These are phyloP conservation scores for Actinemys pallida DNA, from an alignment of 2,113 vertebrate species.

Conservation along the genomic window DNA sequence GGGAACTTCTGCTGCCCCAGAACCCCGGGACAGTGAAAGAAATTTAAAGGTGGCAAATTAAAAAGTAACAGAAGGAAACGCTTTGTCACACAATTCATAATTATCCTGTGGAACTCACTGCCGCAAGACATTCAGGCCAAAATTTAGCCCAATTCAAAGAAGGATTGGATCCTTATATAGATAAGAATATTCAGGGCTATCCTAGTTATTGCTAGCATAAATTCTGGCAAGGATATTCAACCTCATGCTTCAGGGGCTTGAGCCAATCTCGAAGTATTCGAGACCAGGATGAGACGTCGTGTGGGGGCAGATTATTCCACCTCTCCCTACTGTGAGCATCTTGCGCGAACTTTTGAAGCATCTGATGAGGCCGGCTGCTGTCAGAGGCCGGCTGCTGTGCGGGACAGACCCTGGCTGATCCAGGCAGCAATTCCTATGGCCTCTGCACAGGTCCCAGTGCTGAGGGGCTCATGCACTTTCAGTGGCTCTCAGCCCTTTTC, in stretches of 20 bases:
- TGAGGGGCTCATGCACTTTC: not conserved
- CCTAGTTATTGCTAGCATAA: too few relatives aligned
- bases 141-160: too few relatives aligned
- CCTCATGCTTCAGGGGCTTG: not conserved
- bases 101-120: not conserved
- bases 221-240: not conserved
- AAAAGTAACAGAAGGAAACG: not conserved
- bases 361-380: not conserved
- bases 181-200: not conserved
- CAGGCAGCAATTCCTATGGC: not conserved
- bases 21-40: not conserved
- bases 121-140: not conserved
- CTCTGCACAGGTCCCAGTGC: not conserved
- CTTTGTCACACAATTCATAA: not conserved
- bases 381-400: not conserved
- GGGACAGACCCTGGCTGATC: not conserved
- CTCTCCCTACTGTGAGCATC: not conserved
- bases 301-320: not conserved
- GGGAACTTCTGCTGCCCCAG: not conserved
- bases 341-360: not conserved
- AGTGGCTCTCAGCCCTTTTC: not conserved
- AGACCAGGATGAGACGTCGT: not conserved
- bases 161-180: not conserved
- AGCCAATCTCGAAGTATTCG: not conserved
- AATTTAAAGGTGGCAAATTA: fast-evolving